Evolutionary conservation across 1,140 invertebrate species (phyloP), one percentile per base, ranked within the genome.

Genomic region (Cheumatopsyche charites): DNA sequence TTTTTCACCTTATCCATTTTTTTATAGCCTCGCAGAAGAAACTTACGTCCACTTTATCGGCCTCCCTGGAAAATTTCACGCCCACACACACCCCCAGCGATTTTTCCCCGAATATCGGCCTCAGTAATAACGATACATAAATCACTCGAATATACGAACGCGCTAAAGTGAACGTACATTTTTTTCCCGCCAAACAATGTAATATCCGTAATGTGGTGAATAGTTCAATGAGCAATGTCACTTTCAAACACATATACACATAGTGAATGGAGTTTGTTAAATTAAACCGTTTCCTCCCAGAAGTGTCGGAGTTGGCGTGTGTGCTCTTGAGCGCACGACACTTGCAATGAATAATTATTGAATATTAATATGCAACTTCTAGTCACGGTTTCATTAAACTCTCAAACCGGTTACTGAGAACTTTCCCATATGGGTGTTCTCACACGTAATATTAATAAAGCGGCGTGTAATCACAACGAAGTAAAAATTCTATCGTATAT

Each of bases 1-100:
- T 68, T 68, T 68, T 68, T 68, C 47, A 68, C 66, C 66, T 68
- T 68, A 68, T 68, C 66, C 66, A 68, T 68, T 68, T 68, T 67
- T 68, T 68, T 68, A 68, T 68, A 19, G 66, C 26, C 13, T 23
- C 13, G 21, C 2, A 17, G 66, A 45, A 68, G 55, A 68, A 68
- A 68, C 66, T 68, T 68, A 12, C 47, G 66, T 68, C 66, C 49
- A 68, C 66, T 21, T 58, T 58, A 58, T 58, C 55, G 12, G 21
- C 55, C 55, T 58, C 55, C 21, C 21, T 58, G 21, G 23, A 58
- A 23, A 58, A 13, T 58, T 58, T 23, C 55, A 58, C 23, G 17
- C 23, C 23, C 49, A 15, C 49, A 42, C 41, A 12, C 43, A 47
- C 43, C 29, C 29, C 29, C 29, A 36, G 29, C 29, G 29, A 36